Conservation (phyloP, 2,113 vertebrate species). For the Rhynchomys soricoides region DNA sequence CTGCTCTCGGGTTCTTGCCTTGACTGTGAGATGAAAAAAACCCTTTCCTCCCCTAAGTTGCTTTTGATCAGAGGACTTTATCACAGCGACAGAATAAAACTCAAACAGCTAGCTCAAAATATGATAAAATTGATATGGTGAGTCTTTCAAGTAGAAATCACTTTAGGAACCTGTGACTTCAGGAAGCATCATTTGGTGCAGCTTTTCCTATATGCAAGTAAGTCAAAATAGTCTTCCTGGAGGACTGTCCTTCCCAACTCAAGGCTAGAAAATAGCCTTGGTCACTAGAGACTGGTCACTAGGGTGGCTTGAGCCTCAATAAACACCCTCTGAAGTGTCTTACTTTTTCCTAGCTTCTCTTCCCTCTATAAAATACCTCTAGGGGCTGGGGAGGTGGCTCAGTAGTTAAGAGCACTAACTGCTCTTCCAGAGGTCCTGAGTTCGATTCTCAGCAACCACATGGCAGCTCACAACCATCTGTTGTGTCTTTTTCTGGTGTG, state of each 20-base stretch:
- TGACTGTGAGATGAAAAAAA: neutral
- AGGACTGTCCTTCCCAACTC: neutral
- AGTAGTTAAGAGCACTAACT: no score
- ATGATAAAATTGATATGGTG: neutral
- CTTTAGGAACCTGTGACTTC: neutral
- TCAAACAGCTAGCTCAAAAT: neutral
- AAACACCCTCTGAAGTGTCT: neutral
- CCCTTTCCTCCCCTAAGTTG: neutral
- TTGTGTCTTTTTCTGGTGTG: no score
- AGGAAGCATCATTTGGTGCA: neutral
- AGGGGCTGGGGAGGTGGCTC: no score
- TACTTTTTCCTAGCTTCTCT: neutral
- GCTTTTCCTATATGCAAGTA: neutral
- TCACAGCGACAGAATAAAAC: neutral
- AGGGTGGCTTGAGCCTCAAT: neutral
- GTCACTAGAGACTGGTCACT: neutral
- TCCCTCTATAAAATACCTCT: neutral
- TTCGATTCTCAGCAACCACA: no score
- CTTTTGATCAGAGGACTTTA: neutral
- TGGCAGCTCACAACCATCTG: no score
- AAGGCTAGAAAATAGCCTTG: neutral
- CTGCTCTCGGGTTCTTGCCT: neutral
- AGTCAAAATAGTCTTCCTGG: neutral
- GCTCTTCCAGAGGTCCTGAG: no score
- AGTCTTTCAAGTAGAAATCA: neutral